Evolutionary conservation across 2,113 vertebrate genomes (phyloP).

Genomic region (Grammomys surdaster): DNA sequence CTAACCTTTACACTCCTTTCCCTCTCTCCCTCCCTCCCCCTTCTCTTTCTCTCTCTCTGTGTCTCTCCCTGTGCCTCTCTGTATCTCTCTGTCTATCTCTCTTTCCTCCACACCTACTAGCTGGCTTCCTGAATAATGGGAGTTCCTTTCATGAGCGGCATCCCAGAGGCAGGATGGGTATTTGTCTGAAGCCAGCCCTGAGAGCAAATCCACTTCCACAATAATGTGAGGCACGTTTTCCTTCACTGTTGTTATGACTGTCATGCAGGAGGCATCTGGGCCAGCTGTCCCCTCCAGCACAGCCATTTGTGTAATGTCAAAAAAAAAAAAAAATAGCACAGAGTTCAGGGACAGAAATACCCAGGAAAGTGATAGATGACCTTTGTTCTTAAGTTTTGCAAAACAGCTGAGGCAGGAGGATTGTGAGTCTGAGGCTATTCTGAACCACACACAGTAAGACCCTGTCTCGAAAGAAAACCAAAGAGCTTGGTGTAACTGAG

Average conservation of each 20-base stretch:
- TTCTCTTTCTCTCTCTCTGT: too few species aligned
- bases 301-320: neutral
- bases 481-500: too few species aligned
- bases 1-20: neutral
- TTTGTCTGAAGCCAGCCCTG: neutral
- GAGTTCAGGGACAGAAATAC: neutral
- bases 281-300: neutral
- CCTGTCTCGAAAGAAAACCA: neutral
- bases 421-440: neutral
- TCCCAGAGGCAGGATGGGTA: neutral
- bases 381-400: neutral
- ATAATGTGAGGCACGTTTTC: neutral
- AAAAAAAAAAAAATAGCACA: neutral
- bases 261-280: neutral
- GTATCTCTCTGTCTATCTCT: too few species aligned
- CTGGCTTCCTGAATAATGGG: neutral
- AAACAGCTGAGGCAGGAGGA: neutral
- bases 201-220: neutral
- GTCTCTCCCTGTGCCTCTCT: too few species aligned
- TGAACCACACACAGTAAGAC: neutral
- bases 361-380: neutral
- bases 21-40: too few species aligned
- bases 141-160: neutral
- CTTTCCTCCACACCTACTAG: neutral
- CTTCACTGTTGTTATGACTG: too few species aligned